phyloP scores from a whole-genome alignment of 2,113 vertebrate genomes.

The Alexandromys fortis region DNA sequence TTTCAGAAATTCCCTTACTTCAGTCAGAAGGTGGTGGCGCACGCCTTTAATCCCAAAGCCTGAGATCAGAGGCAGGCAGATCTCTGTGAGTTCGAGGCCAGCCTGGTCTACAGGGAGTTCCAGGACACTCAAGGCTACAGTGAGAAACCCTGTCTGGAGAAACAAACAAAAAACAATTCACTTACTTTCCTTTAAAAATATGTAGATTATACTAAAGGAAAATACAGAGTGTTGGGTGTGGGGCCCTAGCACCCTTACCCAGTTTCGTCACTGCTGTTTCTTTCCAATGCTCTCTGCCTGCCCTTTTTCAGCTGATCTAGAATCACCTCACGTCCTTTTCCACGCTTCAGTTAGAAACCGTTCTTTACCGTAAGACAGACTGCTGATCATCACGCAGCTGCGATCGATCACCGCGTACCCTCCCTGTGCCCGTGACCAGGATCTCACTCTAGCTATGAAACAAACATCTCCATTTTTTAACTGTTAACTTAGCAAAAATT shows the following conservation, averaged over 20 bases:
- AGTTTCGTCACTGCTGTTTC: background rate
- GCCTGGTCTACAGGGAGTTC: no score
- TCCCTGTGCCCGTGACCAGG: background rate
- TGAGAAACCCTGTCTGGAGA: no score
- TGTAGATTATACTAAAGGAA: background rate
- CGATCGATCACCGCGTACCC: background rate
- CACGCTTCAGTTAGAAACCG: background rate
- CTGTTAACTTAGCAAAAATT: constrained; percentile 15
- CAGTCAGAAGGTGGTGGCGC: no score
- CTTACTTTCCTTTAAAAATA: background rate
- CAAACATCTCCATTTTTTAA: background rate
- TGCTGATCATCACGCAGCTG: constrained; percentile 13
- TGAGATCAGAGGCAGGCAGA: no score
- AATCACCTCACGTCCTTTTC: background rate
- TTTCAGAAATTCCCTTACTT: no score
- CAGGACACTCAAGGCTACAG: no score
- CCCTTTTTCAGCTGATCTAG: background rate
- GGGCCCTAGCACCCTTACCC: no score
- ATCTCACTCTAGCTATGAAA: constrained; percentile 38
- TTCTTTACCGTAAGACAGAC: background rate
- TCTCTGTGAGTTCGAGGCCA: no score
- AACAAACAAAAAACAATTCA: background rate
- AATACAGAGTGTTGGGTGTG: background rate
- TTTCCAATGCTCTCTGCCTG: background rate
- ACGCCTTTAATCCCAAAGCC: no score